Evolutionary conservation across 1,140 invertebrate genomes (phyloP).

Genomic region (Watersipora subatra): DNA sequence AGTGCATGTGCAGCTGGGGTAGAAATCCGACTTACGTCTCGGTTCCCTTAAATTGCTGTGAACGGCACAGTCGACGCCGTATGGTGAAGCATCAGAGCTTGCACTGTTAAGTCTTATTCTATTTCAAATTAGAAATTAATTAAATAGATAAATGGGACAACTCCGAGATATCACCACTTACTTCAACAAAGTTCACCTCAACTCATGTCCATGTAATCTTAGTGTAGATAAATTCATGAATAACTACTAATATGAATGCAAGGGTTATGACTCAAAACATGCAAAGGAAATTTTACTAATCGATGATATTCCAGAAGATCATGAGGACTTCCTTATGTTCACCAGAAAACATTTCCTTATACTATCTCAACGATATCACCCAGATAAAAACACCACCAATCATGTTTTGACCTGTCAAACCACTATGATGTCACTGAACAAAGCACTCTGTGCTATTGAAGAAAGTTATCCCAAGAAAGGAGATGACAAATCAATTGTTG

Average conservation of each 20-base stretch:
- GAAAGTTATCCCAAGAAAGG: background rate
- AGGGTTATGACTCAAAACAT: background rate
- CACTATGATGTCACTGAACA: background rate
- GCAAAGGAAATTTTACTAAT: background rate
- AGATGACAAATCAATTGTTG: background rate
- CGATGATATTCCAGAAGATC: background rate
- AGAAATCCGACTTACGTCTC: no score
- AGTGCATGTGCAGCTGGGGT: no score
- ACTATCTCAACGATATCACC: background rate
- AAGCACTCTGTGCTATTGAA: background rate
- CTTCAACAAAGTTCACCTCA: background rate
- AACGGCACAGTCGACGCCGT: no score
- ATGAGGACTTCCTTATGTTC: background rate
- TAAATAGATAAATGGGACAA: background rate
- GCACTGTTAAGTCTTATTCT: no score
- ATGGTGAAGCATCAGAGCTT: no score
- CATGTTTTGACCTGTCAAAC: background rate
- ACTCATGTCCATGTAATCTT: background rate
- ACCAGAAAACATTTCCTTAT: background rate
- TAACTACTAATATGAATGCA: background rate
- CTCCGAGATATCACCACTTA: background rate
- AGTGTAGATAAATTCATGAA: background rate
- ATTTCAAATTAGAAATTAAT: no score
- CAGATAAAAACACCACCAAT: background rate
- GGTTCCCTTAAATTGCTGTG: no score